Evolutionary conservation across 2,797 vertebrate genomes (phyloP).

Genomic region (Muscicapa striata): DNA sequence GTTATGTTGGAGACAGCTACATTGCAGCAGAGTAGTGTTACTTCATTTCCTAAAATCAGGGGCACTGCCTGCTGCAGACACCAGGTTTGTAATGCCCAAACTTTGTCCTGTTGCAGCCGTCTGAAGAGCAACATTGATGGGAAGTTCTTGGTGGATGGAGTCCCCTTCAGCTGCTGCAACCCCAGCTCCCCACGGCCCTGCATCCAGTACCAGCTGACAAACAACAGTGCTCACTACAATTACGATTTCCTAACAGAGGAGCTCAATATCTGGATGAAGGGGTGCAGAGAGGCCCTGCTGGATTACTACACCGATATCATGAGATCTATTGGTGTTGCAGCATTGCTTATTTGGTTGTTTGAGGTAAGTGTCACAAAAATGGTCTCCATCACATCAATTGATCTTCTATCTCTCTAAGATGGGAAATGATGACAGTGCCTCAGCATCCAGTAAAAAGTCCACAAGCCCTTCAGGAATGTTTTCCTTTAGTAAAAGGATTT

Average conservation of each 20-base stretch:
- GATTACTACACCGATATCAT: constrained; percentile 87
- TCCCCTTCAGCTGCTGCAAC: constrained; percentile 95
- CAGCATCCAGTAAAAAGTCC: not conserved
- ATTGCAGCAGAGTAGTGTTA: not conserved
- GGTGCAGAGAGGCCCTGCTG: constrained; percentile 86
- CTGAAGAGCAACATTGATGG: constrained; percentile 88
- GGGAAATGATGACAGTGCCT: fast-evolving
- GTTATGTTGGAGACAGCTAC: not conserved
- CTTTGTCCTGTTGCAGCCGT: constrained; percentile 74
- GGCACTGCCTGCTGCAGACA: not conserved
- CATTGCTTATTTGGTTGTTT: constrained; percentile 89
- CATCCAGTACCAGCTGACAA: constrained; percentile 89
- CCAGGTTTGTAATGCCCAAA: not conserved
- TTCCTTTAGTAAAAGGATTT: not conserved
- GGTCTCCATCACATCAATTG: not conserved
- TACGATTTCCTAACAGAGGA: constrained; percentile 87
- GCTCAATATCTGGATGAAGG: constrained; percentile 88
- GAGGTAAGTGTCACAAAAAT: constrained; percentile 80
- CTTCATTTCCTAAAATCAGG: not conserved
- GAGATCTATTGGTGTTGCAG: constrained; percentile 85
- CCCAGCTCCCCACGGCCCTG: constrained; percentile 87
- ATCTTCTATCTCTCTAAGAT: not conserved
- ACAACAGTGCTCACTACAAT: constrained; percentile 90
- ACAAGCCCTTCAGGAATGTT: not conserved
- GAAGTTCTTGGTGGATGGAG: constrained; percentile 86